Conservation (phyloP, 2,888 invertebrate species). For the Drosophila planitibia region DNA sequence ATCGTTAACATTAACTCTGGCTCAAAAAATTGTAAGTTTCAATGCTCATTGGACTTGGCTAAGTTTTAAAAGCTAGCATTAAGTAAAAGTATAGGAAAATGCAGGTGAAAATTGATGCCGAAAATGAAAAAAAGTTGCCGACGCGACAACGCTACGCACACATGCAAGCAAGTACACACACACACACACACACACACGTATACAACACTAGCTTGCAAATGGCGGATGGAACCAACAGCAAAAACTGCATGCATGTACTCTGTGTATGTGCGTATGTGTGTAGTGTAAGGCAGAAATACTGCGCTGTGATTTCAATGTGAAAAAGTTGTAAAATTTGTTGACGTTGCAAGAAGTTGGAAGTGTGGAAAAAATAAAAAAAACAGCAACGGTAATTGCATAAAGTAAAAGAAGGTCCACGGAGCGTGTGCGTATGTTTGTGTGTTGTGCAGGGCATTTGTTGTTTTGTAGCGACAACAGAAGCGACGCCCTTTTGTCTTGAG, state of each 20-base stretch:
- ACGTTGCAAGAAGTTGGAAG: constrained; percentile 68
- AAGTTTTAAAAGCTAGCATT: constrained; percentile 30
- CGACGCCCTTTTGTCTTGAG: constrained; percentile 78
- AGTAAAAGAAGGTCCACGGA: constrained; percentile 36
- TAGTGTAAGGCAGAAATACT: constrained; percentile 49
- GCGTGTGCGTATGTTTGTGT: constrained; percentile 20
- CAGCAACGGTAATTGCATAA: constrained; percentile 49
- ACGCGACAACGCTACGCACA: constrained; percentile 72
- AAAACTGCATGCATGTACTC: constrained; percentile 64
- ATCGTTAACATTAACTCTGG: constrained; percentile 41
- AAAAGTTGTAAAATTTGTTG: constrained; percentile 69
- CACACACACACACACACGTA: constrained; percentile 47
- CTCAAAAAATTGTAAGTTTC: constrained; percentile 66
- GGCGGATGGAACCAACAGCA: constrained; percentile 68
- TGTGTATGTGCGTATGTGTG: constrained; percentile 25
- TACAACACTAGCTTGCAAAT: constrained; percentile 68
- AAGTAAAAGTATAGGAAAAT: constrained; percentile 32
- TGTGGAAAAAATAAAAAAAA: constrained; percentile 27
- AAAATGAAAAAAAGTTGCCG: constrained; percentile 68
- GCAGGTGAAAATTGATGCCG: constrained; percentile 51
- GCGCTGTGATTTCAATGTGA: constrained; percentile 61
- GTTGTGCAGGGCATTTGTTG: constrained; percentile 61
- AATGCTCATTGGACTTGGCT: constrained; percentile 28
- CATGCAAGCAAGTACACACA: constrained; percentile 23
- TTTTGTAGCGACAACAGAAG: constrained; percentile 42